These are phyloP conservation scores for Phthorimaea operculella DNA, from an alignment of 1,140 invertebrate species.

Conservation along the genomic window DNA sequence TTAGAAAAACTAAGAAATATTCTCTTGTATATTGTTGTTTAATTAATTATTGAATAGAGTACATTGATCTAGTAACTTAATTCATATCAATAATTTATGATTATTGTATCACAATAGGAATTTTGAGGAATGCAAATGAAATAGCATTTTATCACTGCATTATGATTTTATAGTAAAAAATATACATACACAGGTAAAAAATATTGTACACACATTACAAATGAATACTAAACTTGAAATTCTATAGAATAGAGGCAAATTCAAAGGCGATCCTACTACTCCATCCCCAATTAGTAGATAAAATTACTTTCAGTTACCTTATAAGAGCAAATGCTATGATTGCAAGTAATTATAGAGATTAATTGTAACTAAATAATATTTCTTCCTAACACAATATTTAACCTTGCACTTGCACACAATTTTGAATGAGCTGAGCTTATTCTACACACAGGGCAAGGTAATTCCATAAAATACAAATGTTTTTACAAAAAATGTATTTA, in stretches of 20 bases:
- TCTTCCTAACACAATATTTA: background rate
- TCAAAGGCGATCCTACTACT: background rate
- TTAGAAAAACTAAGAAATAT: background rate
- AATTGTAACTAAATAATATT: background rate
- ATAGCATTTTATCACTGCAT: constrained; percentile 41
- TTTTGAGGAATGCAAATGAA: constrained; percentile 21
- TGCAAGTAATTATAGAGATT: background rate
- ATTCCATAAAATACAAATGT: constrained; percentile 1
- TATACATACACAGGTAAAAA: constrained; percentile 43
- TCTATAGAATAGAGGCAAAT: background rate
- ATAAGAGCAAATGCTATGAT: no score
- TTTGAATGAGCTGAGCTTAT: constrained; percentile 19
- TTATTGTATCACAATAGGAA: constrained; percentile 9
- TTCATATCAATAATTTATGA: background rate
- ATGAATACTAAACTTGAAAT: constrained; percentile 14
- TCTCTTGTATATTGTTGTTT: background rate
- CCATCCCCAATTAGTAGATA: no score
- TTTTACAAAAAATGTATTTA: constrained; percentile 43
- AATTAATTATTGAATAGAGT: background rate
- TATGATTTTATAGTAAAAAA: constrained; percentile 66
- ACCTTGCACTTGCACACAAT: background rate
- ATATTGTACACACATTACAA: constrained; percentile 61
- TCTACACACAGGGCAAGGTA: constrained; percentile 29
- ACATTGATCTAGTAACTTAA: constrained; percentile 1
- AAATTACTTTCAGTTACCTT: no score